Evolutionary conservation across 2,113 vertebrate species (phyloP), one percentile per base, ranked within the genome.

Genomic region (Ctenomys sociabilis): DNA sequence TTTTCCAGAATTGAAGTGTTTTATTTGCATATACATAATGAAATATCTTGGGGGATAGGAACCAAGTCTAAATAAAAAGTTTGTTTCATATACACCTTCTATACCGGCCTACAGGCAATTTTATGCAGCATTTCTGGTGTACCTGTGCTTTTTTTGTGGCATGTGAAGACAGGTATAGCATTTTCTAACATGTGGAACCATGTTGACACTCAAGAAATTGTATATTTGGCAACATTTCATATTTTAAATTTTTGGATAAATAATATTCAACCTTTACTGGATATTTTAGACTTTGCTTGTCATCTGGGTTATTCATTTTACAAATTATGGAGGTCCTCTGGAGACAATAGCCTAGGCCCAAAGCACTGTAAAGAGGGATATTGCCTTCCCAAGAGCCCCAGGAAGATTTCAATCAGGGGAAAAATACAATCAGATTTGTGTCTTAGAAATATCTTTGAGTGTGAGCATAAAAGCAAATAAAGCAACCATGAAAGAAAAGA

Each of bases 391-490:
- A 61, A 80, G 21, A 75, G 12, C 45, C 45, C 59, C 45, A 49
- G 64, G 57, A 87, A 73, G 40, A 75, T 63, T 72, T 81, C 40
- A 80, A 66, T 70, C 66, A 90, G 87, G 26, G 40, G 63, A 66
- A 21, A 85, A 19, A 5, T 88, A 85, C 52, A 40, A 68, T 73
- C 35, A 80, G 6, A 92, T 84, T 63, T 72, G 24, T 52, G 57
- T 64, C 83, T 66, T 43, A 87, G 63, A 87, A 87, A 64, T 80
- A 92, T 40, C 66, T 83, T 88, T 68, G 35, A 28, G 37, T 93
- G 16, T 86, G 45, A 91, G n/a, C 66, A 83, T 72, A 95, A 93
- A 96, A 82, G 49, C 40, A 91, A 92, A 91, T 16, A 85, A 92
- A 95, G 26, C 45, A 96, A 93, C n/a, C 59, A 89, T 59, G 70